Percentiles rank a stretch among this genome's conserved stretches.
Conservation (phyloP, 2,888 invertebrate genomes). For the Heterodera filipjevi region DNA sequence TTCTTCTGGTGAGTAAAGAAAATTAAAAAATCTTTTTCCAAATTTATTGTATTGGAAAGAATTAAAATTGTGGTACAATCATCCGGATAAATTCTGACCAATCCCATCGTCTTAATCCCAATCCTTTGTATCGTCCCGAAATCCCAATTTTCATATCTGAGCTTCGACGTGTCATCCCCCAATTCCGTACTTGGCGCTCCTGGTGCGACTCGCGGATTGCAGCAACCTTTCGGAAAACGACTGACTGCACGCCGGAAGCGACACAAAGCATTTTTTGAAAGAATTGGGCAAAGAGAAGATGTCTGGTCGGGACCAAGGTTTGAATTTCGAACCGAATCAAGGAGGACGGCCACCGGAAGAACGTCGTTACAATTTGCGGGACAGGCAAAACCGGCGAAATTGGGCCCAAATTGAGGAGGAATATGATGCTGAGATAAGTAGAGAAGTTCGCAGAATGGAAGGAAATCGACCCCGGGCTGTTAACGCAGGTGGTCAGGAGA, state of each 20-base stretch:
- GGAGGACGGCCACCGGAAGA: not conserved
- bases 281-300: not conserved
- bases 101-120: no score
- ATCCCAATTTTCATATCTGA: no score
- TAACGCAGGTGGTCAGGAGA: not conserved
- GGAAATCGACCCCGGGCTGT: not conserved
- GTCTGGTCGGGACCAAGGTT: not conserved
- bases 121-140: no score
- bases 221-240: not conserved
- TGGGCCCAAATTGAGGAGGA: not conserved
- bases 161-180: no score
- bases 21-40: no score
- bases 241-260: not conserved
- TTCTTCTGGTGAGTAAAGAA: no score
- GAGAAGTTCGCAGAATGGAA: not conserved
- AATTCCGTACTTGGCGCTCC: not conserved
- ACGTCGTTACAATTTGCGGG: not conserved
- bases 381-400: not conserved
- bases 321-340: not conserved
- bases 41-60: no score
- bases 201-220: not conserved
- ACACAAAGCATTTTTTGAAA: not conserved
- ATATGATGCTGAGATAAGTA: not conserved
- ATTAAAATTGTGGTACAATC: no score
- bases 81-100: no score